Evolutionary conservation across 2,888 invertebrate genomes (phyloP), one percentile per base, ranked within the genome.

Genomic region (Andrena fulva): DNA sequence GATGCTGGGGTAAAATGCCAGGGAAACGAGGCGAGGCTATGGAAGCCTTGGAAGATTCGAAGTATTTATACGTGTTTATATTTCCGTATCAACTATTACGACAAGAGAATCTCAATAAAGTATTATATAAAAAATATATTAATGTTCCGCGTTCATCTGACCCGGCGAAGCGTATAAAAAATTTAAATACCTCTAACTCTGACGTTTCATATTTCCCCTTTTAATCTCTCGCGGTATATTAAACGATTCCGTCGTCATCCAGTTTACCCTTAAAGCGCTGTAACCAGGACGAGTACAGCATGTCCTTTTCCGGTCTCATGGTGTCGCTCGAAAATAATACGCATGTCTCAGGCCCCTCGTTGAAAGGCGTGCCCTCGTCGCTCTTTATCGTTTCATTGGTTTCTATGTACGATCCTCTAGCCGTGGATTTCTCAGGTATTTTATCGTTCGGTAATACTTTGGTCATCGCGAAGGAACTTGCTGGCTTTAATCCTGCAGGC

Each of bases 281-380:
- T 27, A 91, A 85, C 91, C 91, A 91, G 8, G 70, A 84, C 20
- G 89, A 85, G 52, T 91, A 91, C 48, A 91, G n/a, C 4, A 90
- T 77, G n/a, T 73, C 76, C 52, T 91, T 91, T 56, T 88, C 91
- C 2, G 88, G 69, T 71, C 85, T 87, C 27, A 77, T 74, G 0
- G 7, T 2, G 1, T 35, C 20, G 12, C 12, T 7, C 24, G 54
- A 31, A 2, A 35, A 16, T 29, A 42, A 27, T 2, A 60, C 7
- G 42, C 27, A 56, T 8, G 20, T n/a, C 2, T 20, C 27, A 24
- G n/a, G 10, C 2, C 69, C 16, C n/a, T 52, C 7, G 2, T 52
- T 27, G 4, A 7, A n/a, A 1, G 24, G 20, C 54, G 35, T 16
- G 24, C 42, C 8, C 7, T 2, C 24, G 24, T 12, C 2, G 0